These are phyloP conservation scores for Drosophila meridionalis DNA, from an alignment of 2,888 invertebrate species.

Conservation along the genomic window DNA sequence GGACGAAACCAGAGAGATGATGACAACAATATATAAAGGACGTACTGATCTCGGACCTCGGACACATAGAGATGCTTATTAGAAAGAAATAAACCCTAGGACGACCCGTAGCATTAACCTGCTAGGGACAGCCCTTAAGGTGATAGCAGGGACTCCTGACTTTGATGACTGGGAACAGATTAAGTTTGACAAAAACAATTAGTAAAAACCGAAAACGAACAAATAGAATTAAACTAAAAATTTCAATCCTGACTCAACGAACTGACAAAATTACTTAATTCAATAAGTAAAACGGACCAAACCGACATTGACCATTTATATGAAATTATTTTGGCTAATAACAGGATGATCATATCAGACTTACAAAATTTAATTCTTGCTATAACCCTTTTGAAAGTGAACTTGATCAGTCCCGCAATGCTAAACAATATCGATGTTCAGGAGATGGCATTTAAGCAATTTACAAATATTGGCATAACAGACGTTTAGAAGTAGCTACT, in stretches of 20 bases:
- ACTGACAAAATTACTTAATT: background rate
- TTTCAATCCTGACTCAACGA: background rate
- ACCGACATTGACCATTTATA: background rate
- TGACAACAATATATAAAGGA: too few relatives aligned
- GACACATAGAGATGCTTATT: too few relatives aligned
- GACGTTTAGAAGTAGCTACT: too few relatives aligned
- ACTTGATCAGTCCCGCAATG: background rate
- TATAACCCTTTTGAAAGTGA: background rate
- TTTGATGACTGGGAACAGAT: background rate
- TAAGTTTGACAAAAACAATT: background rate
- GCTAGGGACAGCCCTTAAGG: background rate
- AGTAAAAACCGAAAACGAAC: background rate
- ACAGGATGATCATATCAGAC: background rate
- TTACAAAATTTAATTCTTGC: background rate
- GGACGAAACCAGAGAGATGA: too few relatives aligned
- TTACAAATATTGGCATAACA: too few relatives aligned
- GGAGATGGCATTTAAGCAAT: background rate
- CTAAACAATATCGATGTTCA: background rate
- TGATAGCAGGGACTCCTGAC: background rate
- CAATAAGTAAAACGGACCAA: background rate
- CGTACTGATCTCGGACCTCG: too few relatives aligned
- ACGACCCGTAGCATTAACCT: background rate
- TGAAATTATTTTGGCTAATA: background rate
- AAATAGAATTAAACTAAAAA: background rate
- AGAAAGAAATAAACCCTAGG: too few relatives aligned